A percentile compares a stretch with the other conserved stretches of the same genome.
These are phyloP conservation scores for Ornithorhynchus anatinus DNA, from an alignment of 2,113 vertebrate genomes.

Conservation along the genomic window DNA sequence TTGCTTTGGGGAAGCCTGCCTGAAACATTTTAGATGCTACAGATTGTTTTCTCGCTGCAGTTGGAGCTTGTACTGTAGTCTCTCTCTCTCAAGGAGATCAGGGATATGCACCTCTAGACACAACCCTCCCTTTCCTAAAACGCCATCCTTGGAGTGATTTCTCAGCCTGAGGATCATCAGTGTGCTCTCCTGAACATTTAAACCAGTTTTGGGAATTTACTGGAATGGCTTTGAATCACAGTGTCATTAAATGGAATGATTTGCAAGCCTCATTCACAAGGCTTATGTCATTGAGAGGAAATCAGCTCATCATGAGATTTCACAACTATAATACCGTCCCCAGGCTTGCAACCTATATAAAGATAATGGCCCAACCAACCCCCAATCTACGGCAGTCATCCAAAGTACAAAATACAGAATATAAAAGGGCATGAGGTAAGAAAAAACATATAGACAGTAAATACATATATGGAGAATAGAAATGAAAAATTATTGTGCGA, in stretches of 20 bases:
- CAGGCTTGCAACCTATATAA: not conserved
- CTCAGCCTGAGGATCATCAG: not conserved
- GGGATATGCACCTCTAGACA: no score
- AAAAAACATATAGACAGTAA: no score
- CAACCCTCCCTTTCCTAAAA: not conserved
- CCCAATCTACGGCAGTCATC: conserved; percentile 13
- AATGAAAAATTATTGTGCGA: conserved; percentile 36
- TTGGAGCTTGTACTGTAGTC: not conserved
- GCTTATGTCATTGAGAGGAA: not conserved
- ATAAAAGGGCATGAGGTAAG: conserved; percentile 3
- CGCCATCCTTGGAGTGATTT: not conserved
- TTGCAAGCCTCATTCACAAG: not conserved
- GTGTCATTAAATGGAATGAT: not conserved
- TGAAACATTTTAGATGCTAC: not conserved
- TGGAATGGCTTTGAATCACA: not conserved
- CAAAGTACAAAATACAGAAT: conserved; percentile 21
- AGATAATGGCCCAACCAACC: conserved; percentile 16
- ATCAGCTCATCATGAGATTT: not conserved
- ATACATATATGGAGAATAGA: conserved; percentile 15
- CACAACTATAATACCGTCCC: not conserved
- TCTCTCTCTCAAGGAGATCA: not conserved
- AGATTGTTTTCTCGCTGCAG: not conserved
- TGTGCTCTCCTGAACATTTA: no score
- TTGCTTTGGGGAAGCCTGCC: not conserved
- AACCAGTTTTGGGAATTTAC: not conserved